phyloP scores from a whole-genome alignment of 2,888 invertebrate genomes.

The Esperia sulphurella region DNA sequence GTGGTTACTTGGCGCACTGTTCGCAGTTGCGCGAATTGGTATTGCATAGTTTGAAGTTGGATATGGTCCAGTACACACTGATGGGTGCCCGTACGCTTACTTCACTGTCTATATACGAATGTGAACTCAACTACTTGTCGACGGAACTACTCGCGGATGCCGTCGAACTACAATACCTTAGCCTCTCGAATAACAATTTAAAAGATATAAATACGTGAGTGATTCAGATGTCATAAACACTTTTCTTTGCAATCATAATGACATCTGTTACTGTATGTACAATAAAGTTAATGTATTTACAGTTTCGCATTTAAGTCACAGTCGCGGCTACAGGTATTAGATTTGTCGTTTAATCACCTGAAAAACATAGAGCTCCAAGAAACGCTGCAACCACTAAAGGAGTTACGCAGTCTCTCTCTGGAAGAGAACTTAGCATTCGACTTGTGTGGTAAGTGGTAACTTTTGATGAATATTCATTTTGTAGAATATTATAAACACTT shows the following conservation, averaged over 20 bases:
- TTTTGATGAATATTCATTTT: too few relatives aligned
- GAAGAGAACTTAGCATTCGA: too few relatives aligned
- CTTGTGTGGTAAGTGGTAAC: too few relatives aligned
- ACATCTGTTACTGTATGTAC: too few relatives aligned
- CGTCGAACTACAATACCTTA: not conserved
- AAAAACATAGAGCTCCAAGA: too few relatives aligned
- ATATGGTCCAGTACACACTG: not conserved
- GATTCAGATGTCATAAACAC: not conserved
- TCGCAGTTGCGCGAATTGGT: not conserved
- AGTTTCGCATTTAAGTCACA: not conserved
- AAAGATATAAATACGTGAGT: not conserved
- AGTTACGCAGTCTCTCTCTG: too few relatives aligned
- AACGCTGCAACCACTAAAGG: too few relatives aligned
- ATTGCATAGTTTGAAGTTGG: not conserved
- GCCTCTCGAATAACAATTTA: not conserved
- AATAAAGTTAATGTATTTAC: not conserved
- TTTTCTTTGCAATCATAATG: not conserved
- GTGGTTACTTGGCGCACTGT: not conserved
- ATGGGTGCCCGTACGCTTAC: not conserved
- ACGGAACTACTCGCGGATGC: not conserved
- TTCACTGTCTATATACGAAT: not conserved
- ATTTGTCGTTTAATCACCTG: not conserved
- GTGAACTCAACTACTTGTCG: not conserved
- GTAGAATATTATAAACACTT: too few relatives aligned
- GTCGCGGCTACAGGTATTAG: not conserved